Evolutionary conservation across 2,888 invertebrate species (phyloP).

Genomic region (Hedya salicella): DNA sequence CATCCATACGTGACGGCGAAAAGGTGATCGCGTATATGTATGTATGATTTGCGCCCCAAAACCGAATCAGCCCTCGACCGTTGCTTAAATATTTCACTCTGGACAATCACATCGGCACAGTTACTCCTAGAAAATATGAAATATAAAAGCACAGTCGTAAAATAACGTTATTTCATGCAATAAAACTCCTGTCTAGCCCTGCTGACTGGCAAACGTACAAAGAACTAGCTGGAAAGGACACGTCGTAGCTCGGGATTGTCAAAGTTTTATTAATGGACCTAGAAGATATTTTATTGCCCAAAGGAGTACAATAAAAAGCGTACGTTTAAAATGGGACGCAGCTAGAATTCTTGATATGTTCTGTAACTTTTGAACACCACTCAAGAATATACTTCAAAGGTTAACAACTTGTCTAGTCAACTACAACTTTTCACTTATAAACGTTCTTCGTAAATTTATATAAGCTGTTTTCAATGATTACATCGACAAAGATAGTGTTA

Average conservation of each 20-base stretch:
- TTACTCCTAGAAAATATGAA: slow-evolving; percentile 24
- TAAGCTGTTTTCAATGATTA: too few relatives aligned
- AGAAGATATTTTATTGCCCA: slow-evolving; percentile 1
- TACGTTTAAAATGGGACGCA: not conserved
- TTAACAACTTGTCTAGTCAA: too few relatives aligned
- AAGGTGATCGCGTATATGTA: slow-evolving; percentile 3
- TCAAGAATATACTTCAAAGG: too few relatives aligned
- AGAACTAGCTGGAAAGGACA: slow-evolving; percentile 11
- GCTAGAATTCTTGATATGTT: not conserved
- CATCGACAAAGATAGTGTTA: too few relatives aligned
- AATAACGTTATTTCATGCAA: slow-evolving; percentile 9
- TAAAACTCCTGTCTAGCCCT: slow-evolving; percentile 14
- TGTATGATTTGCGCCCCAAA: slow-evolving; percentile 6
- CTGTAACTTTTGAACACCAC: too few relatives aligned
- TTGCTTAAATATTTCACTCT: slow-evolving; percentile 4
- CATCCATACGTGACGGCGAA: not conserved
- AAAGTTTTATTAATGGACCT: slow-evolving; percentile 16
- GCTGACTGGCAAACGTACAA: slow-evolving; percentile 7
- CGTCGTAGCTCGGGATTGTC: not conserved
- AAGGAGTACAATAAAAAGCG: slow-evolving; percentile 2
- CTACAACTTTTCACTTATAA: too few relatives aligned
- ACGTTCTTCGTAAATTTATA: too few relatives aligned
- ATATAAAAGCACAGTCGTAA: slow-evolving; percentile 26
- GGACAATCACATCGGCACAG: not conserved
- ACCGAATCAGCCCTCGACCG: slow-evolving; percentile 6